These are phyloP conservation scores for Liparis tanakae DNA, from an alignment of 2,797 vertebrate species.

Conservation along the genomic window DNA sequence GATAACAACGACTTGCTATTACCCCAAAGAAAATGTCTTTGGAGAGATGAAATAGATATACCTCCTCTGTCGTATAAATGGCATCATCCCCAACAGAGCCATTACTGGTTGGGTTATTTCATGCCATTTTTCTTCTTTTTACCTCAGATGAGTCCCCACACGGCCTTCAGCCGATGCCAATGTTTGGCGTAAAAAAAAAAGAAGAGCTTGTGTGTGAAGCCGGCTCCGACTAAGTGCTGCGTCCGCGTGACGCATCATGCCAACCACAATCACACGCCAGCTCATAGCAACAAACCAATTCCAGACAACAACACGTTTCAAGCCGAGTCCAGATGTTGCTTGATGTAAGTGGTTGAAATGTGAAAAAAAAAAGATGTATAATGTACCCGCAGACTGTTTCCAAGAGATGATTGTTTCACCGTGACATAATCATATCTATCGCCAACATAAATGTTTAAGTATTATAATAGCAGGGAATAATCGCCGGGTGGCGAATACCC, in stretches of 20 bases:
- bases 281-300: conserved; percentile 36
- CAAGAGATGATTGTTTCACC: conserved; percentile 4
- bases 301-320: conserved; percentile 27
- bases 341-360: conserved; percentile 15
- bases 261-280: conserved; percentile 23
- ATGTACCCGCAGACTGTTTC: conserved; percentile 31
- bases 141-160: conserved; percentile 45
- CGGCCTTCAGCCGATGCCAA: conserved; percentile 35
- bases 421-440: conserved; percentile 32
- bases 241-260: conserved; percentile 13
- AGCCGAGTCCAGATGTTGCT: conserved; percentile 7
- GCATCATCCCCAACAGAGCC: conserved; percentile 33
- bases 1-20: conserved; percentile 41
- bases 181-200: conserved; percentile 44
- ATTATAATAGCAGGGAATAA: conserved; percentile 50
- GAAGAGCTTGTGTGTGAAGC: conserved; percentile 31
- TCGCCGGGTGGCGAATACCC: conserved; percentile 25
- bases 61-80: conserved; percentile 47
- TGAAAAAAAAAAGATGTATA: background rate
- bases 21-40: conserved; percentile 45
- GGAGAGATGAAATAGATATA: conserved; percentile 46
- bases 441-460: conserved; percentile 43
- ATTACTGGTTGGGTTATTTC: conserved; percentile 51
- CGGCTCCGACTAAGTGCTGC: conserved; percentile 26
- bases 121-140: conserved; percentile 34